phyloP scores from a whole-genome alignment of 2,888 invertebrate genomes.

The Rhamphomyia laevipes region DNA sequence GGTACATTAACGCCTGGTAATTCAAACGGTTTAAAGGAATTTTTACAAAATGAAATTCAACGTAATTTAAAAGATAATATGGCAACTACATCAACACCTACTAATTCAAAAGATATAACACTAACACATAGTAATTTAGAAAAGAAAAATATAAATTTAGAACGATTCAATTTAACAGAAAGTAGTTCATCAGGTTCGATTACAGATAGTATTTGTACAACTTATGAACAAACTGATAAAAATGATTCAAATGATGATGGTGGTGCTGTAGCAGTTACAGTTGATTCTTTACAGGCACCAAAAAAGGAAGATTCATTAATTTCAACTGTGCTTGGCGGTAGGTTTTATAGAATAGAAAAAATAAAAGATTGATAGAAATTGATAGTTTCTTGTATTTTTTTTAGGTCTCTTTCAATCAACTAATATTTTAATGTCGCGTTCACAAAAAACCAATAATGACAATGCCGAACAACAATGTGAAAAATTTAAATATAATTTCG shows the following conservation, averaged over 20 bases:
- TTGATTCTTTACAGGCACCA: neutral
- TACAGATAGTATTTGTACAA: constrained; percentile 48
- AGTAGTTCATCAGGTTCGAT: constrained; percentile 51
- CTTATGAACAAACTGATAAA: constrained; percentile 40
- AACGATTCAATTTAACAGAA: constrained; percentile 41
- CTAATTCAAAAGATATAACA: too few species aligned
- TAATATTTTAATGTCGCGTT: constrained; percentile 35
- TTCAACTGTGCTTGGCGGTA: constrained; percentile 40
- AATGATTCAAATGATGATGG: constrained; percentile 5
- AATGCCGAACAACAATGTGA: constrained; percentile 19
- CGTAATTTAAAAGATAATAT: neutral
- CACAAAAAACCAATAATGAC: constrained; percentile 22
- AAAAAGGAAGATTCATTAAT: constrained; percentile 24
- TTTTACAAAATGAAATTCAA: neutral
- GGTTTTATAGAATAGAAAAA: constrained; percentile 7
- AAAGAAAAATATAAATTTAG: constrained; percentile 16
- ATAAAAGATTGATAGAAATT: neutral
- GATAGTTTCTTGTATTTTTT: constrained; percentile 6
- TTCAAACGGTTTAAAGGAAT: too few species aligned
- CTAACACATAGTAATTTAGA: neutral
- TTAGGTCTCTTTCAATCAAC: constrained; percentile 41
- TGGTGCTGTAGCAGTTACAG: neutral
- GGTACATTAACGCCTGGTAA: neutral
- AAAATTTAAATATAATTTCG: constrained; percentile 42
- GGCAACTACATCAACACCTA: neutral